Percentiles rank a stretch among this genome's conserved stretches.
These are phyloP conservation scores for Chinchilla lanigera DNA, from an alignment of 2,113 vertebrate genomes.

Conservation along the genomic window DNA sequence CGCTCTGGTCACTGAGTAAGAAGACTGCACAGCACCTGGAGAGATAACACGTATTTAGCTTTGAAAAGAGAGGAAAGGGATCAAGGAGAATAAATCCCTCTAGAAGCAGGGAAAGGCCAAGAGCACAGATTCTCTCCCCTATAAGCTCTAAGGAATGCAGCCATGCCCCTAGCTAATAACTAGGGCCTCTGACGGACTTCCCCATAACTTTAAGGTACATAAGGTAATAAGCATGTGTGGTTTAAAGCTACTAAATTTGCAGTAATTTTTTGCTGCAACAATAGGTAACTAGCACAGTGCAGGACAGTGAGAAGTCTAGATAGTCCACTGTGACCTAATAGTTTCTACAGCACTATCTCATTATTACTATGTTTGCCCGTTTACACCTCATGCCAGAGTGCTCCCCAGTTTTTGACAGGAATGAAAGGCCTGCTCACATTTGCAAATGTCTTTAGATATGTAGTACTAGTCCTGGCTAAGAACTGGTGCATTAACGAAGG, in stretches of 20 bases:
- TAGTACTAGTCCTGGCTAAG: too few species aligned
- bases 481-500: background rate
- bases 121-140: background rate
- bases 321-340: background rate
- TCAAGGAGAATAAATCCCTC: background rate
- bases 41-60: background rate
- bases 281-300: background rate
- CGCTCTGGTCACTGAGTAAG: background rate
- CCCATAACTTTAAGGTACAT: background rate
- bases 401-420: background rate
- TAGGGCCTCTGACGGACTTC: background rate
- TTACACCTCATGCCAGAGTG: background rate
- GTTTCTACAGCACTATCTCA: background rate
- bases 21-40: background rate
- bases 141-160: background rate
- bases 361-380: too few species aligned
- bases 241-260: background rate
- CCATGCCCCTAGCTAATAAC: background rate
- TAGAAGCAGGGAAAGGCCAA: background rate
- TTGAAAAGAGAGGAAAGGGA: background rate
- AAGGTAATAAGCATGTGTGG: background rate
- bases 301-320: too few species aligned
- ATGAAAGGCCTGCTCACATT: background rate
- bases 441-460: background rate
- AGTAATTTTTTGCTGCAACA: background rate